Evolutionary conservation across 1,140 invertebrate species (phyloP).

Genomic region (Orius insidiosus): DNA sequence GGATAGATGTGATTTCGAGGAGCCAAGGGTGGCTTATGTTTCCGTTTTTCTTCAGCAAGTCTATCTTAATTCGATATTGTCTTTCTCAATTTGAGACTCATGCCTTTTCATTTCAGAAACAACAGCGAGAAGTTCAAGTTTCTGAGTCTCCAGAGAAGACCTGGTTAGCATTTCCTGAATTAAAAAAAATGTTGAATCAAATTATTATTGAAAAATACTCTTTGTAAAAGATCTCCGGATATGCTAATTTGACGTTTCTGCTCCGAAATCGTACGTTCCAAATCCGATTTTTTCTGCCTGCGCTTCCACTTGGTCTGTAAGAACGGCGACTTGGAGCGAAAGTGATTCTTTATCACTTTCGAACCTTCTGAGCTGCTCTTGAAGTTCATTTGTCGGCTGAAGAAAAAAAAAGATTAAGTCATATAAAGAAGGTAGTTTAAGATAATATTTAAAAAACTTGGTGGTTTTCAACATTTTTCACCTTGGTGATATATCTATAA

Average conservation of each 20-base stretch:
- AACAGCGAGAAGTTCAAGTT: conserved; percentile 77
- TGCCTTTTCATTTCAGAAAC: conserved; percentile 76
- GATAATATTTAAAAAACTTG: neutral
- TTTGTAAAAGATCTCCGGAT: conserved; percentile 70
- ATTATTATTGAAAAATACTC: conserved; percentile 32
- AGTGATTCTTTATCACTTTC: conserved; percentile 76
- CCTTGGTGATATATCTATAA: conserved; percentile 6
- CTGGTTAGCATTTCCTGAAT: conserved; percentile 67
- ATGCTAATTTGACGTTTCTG: conserved; percentile 57
- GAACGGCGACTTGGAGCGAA: conserved; percentile 71
- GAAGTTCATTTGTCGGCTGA: conserved; percentile 17
- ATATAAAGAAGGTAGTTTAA: neutral
- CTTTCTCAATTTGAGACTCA: conserved; percentile 63
- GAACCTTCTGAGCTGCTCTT: conserved; percentile 57
- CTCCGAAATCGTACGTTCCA: conserved; percentile 63
- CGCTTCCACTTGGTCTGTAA: conserved; percentile 81
- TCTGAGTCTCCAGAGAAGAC: conserved; percentile 81
- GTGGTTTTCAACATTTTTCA: conserved; percentile 1
- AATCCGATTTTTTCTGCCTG: conserved; percentile 83
- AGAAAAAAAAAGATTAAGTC: conserved; percentile 6
- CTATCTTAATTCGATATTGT: conserved; percentile 51
- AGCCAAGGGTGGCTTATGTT: conserved; percentile 29
- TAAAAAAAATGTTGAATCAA: conserved; percentile 2
- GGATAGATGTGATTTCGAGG: conserved; percentile 26
- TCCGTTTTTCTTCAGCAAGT: conserved; percentile 19